Evolutionary conservation across 2,113 vertebrate species (phyloP).

Genomic region (Ceratotherium simum): DNA sequence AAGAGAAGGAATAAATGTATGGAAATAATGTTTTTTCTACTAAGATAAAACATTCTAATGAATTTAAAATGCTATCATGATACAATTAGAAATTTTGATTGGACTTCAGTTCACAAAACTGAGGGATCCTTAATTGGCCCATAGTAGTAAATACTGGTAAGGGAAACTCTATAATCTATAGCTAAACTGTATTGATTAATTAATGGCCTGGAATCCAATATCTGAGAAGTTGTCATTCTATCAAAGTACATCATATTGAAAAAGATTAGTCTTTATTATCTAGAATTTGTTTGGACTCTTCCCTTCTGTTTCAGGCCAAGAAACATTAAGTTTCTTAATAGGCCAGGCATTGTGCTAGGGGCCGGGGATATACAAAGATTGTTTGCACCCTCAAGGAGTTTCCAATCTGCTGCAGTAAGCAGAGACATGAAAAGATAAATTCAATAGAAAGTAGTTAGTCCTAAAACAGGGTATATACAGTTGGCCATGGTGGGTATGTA

Average conservation of each 20-base stretch:
- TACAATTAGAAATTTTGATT: slow-evolving; percentile 7
- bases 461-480: neutral
- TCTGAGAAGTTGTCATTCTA: slow-evolving; percentile 61
- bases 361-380: neutral
- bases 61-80: slow-evolving; percentile 24
- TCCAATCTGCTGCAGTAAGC: neutral
- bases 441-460: neutral
- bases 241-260: neutral
- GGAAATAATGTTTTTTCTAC: neutral
- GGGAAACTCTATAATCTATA: slow-evolving; percentile 20
- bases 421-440: slow-evolving; percentile 24
- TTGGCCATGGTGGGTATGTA: neutral
- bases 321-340: neutral
- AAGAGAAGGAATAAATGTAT: slow-evolving; percentile 20
- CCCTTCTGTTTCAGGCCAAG: neutral
- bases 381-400: neutral
- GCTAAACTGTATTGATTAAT: slow-evolving; percentile 48
- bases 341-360: neutral
- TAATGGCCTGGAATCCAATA: slow-evolving; percentile 2
- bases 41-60: slow-evolving; percentile 38
- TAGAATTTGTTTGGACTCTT: neutral
- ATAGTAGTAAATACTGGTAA: slow-evolving; percentile 15
- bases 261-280: neutral
- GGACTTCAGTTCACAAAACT: slow-evolving; percentile 27
- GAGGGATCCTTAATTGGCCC: neutral